phyloP scores from a whole-genome alignment of 2,113 vertebrate genomes.

The Pseudorhombus dupliciocellatus region DNA sequence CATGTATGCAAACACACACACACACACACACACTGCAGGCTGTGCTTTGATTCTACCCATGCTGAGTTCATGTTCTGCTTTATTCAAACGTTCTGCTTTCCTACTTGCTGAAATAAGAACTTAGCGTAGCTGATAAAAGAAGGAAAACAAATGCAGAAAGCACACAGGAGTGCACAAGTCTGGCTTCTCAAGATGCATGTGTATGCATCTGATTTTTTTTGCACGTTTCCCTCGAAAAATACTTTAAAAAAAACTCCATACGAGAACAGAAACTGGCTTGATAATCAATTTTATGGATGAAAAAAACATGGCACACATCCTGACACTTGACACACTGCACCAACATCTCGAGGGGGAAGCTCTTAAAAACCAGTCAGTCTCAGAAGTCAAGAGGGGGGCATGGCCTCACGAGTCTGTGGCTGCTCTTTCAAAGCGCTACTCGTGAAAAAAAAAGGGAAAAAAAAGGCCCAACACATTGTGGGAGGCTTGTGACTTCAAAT shows the following conservation, averaged over 20 bases:
- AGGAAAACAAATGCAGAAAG: not conserved
- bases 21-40: constrained; percentile 42
- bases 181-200: too few species aligned
- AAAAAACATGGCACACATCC: constrained; percentile 10
- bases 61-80: constrained; percentile 12
- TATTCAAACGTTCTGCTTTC: constrained; percentile 8
- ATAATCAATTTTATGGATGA: constrained; percentile 9
- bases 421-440: constrained; percentile 45
- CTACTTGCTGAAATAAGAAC: constrained; percentile 3
- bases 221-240: too few species aligned
- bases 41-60: constrained; percentile 56
- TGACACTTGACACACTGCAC: constrained; percentile 22
- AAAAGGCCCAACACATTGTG: constrained; percentile 30
- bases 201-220: too few species aligned
- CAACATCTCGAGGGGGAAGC: constrained; percentile 16
- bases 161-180: too few species aligned
- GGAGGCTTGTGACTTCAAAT: constrained; percentile 50
- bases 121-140: too few species aligned
- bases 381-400: constrained; percentile 24
- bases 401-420: constrained; percentile 18
- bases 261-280: not conserved
- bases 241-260: too few species aligned
- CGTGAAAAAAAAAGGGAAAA: constrained; percentile 29
- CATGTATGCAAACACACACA: constrained; percentile 54
- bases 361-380: constrained; percentile 22